phyloP scores from a whole-genome alignment of 35 echinoderm and acorn worm genomes.

The Ophiothrix spiculata region DNA sequence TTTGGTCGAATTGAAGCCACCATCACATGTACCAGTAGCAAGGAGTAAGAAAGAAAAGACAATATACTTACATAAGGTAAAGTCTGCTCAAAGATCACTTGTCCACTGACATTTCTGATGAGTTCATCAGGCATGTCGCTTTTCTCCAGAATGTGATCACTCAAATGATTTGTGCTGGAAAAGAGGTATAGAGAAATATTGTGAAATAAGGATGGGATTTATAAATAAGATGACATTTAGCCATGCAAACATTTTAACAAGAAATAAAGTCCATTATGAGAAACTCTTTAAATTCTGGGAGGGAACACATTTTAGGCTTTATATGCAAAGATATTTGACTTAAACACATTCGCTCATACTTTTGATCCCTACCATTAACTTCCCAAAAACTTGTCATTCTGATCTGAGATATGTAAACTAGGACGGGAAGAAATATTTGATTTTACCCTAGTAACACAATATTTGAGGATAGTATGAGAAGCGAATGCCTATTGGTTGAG shows the following conservation, averaged over 20 bases:
- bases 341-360: too few relatives aligned
- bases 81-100: conserved; percentile 70
- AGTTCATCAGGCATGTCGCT: conserved; percentile 69
- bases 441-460: too few relatives aligned
- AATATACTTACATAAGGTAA: conserved; percentile 59
- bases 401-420: too few relatives aligned
- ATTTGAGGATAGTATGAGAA: too few relatives aligned
- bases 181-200: not conserved
- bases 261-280: not conserved
- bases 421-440: too few relatives aligned
- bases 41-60: not conserved
- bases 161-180: conserved; percentile 44
- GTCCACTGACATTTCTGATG: conserved; percentile 62
- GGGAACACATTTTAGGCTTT: not conserved
- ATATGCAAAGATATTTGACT: not conserved
- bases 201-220: not conserved
- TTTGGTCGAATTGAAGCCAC: too few relatives aligned
- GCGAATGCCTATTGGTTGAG: not conserved
- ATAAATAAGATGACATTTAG: not conserved
- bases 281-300: not conserved
- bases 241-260: not conserved
- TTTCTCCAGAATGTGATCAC: conserved; percentile 59
- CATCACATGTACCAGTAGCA: too few relatives aligned
- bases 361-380: too few relatives aligned
- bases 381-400: too few relatives aligned